phyloP scores from a whole-genome alignment of 1,140 invertebrate genomes.

The Drosophila biarmipes region DNA sequence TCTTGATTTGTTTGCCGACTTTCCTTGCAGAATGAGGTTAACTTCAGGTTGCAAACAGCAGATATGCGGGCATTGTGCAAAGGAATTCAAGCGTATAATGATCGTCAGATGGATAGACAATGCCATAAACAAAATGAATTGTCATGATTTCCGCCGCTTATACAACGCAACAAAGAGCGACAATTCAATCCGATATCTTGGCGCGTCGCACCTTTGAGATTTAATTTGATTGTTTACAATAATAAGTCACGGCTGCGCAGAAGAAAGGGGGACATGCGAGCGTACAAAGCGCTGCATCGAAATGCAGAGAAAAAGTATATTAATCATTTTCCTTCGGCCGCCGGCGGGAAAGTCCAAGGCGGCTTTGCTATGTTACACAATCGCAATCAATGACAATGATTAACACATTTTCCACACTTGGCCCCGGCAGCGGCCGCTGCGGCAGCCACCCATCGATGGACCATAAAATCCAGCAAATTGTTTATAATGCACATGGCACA shows the following conservation, averaged over 20 bases:
- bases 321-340: constrained; percentile 43
- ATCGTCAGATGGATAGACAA: constrained; percentile 59
- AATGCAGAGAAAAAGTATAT: constrained; percentile 48
- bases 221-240: constrained; percentile 55
- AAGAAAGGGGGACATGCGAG: constrained; percentile 36
- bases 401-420: constrained; percentile 53
- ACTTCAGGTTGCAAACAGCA: constrained; percentile 36
- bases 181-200: constrained; percentile 55
- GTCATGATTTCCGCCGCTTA: constrained; percentile 74
- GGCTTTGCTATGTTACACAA: constrained; percentile 25
- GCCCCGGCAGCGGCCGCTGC: constrained; percentile 9
- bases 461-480: constrained; percentile 51
- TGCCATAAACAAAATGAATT: constrained; percentile 73
- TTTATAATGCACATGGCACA: constrained; percentile 53
- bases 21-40: constrained; percentile 45
- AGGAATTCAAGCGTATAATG: constrained; percentile 68
- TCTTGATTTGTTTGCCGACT: constrained; percentile 37
- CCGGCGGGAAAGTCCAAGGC: constrained; percentile 41
- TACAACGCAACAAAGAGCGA: constrained; percentile 56
- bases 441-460: constrained; percentile 41
- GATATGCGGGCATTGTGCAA: constrained; percentile 41
- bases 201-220: constrained; percentile 50
- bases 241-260: constrained; percentile 70
- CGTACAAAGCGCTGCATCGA: constrained; percentile 18
- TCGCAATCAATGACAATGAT: constrained; percentile 51